Evolutionary conservation across 2,888 invertebrate genomes (phyloP), one percentile per base, ranked within the genome.

Genomic region (Chromoteleia sp.): DNA sequence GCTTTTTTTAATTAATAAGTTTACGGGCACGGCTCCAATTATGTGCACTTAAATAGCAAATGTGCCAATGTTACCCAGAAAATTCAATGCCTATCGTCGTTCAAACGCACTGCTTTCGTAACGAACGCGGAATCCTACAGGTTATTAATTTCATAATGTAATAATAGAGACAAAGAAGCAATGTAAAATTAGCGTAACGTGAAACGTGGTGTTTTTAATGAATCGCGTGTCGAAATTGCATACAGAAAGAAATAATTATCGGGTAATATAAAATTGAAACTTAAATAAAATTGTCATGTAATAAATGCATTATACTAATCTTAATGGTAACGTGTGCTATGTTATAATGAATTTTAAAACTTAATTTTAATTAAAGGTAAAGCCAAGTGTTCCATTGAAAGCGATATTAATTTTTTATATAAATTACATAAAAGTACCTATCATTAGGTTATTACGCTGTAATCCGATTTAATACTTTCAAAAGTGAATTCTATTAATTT

Each of bases 1-100:
- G 5, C 10, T 61, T 56, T 71, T 78, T 71, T 70, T 41, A 58
- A 41, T 77, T 54, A 54, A 58, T 25, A 63, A 63, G 63, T 77
- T 70, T 63, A 56, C 25, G 48, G 39, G 15, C 54, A 19, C 12
- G 17, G 8, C 15, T 58, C 50, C 21, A 59, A 30, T 58, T 1
- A n/a, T 58, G 52, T 10, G 15, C 12, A 36, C 6, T 73, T 50
- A n/a, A 2, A 5, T 48, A 52, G 41, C 30, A 39, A 52, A 61
- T 19, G 39, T 41, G 41, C 19, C 8, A 39, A 17, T 14, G 12
- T 52, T 70, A 14, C n/a, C 58, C 15, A n/a, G 3, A 52, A 52
- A 39, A 48, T 19, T 12, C 43, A 17, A 56, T 5, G n/a, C 30
- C 17, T 29, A 30, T 43, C 10, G 19, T 30, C 2, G 19, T 39